Conservation (phyloP, 2,797 vertebrate species). For the Sebastes goodei region DNA sequence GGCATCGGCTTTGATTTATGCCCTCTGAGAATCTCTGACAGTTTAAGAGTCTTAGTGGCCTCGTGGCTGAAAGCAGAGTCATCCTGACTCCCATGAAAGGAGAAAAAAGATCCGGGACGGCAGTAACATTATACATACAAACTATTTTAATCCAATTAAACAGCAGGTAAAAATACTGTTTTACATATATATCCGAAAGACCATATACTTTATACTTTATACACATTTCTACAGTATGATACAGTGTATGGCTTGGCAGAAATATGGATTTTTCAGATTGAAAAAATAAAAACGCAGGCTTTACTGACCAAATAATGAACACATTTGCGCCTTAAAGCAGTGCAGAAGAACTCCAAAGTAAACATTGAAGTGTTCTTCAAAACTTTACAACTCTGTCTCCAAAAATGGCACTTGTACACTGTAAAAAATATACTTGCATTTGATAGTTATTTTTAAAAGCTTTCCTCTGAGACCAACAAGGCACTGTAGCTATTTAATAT, state of each 20-base stretch:
- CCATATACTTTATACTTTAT: slow-evolving; percentile 66
- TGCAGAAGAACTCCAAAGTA: slow-evolving; percentile 24
- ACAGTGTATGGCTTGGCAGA: slow-evolving; percentile 67
- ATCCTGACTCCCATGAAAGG: slow-evolving; percentile 39
- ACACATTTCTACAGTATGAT: slow-evolving; percentile 76
- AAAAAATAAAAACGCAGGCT: slow-evolving; percentile 41
- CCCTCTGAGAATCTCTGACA: slow-evolving; percentile 71
- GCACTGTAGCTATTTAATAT: slow-evolving; percentile 71
- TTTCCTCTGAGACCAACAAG: slow-evolving; percentile 77
- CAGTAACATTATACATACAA: slow-evolving; percentile 52
- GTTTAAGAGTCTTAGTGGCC: slow-evolving; percentile 72
- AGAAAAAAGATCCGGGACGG: slow-evolving; percentile 33
- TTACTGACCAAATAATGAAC: slow-evolving; percentile 39
- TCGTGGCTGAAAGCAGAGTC: slow-evolving; percentile 62
- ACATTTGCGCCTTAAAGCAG: slow-evolving; percentile 29
- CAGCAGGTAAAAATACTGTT: slow-evolving; percentile 68
- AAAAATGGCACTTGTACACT: slow-evolving; percentile 56
- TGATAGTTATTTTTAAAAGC: slow-evolving; percentile 51
- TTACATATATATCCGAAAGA: slow-evolving; percentile 58
- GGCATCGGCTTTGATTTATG: slow-evolving; percentile 75
- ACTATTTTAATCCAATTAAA: slow-evolving; percentile 69
- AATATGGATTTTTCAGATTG: slow-evolving; percentile 40
- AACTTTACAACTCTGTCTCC: slow-evolving; percentile 41
- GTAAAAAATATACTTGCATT: slow-evolving; percentile 78
- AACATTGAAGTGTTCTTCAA: slow-evolving; percentile 33